Evolutionary conservation across 2,888 invertebrate species (phyloP), one percentile per base, ranked within the genome.

Genomic region (Drosophila paracracens): DNA sequence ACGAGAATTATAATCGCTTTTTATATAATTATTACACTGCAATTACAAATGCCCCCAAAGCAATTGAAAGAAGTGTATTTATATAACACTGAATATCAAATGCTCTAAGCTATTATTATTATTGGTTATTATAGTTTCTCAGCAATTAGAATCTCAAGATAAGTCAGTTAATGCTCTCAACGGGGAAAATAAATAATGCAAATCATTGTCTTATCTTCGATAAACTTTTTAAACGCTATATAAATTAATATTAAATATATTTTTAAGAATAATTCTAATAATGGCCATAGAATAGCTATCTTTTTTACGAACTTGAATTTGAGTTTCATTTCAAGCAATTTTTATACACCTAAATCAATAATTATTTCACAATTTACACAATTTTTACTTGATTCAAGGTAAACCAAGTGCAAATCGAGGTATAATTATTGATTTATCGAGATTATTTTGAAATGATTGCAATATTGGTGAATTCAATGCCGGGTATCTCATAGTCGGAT

Each of bases 1-100:
- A 60, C 53, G 67, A 74, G 78, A 57, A 70, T 68, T 70, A 68
- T 67, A 78, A 70, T 74, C 67, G 64, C 43, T 59, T 59, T 54
- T 48, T 35, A 46, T 53, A 50, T 62, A 50, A 52, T 50, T 50
- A 27, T 31, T 51, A 27, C 27, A 31, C 11, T 29, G 33, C 58
- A 59, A 68, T 63, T 63, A 58, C 21, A 33, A 70, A 67, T 67
- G 57, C 27, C 60, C 51, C 16, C 48, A 38, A 51, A 18, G 13
- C 33, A 35, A 40, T 27, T 33, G 33, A 35, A 52, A 25, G 21
- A 13, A 43, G 36, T 27, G 3, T 27, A 38, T 18, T 11, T 8
- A 36, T 51, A 60, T 6, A 21, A 16, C 10, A 21, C 6, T 10
- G 36, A 21, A 25, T 25, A 21, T 56, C 11, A 29, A 43, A 18